Evolutionary conservation across 2,888 invertebrate genomes (phyloP).

Genomic region (Polylopha cassiicola): DNA sequence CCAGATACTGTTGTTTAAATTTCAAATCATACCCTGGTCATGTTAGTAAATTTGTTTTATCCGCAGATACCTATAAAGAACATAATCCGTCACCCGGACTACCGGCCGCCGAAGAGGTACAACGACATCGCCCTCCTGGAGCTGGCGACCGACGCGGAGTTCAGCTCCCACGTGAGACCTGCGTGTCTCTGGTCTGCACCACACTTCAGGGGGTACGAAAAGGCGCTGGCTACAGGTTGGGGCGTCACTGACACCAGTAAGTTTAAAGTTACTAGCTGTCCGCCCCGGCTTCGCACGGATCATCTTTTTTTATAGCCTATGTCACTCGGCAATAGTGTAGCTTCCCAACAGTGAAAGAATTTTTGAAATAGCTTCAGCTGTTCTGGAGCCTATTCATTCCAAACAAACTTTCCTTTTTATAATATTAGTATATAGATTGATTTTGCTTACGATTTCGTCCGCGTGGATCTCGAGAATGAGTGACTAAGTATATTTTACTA

Average conservation of each 20-base stretch:
- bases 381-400: no score
- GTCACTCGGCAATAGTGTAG: no score
- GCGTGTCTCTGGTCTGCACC: slow-evolving; percentile 77
- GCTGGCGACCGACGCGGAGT: slow-evolving; percentile 60
- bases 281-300: slow-evolving; percentile 18
- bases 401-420: no score
- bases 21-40: no score
- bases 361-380: no score
- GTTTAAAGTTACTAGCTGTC: slow-evolving; percentile 11
- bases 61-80: slow-evolving; percentile 56
- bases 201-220: slow-evolving; percentile 42
- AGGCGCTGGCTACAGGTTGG: slow-evolving; percentile 81
- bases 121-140: slow-evolving; percentile 82
- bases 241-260: slow-evolving; percentile 69
- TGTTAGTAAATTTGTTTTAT: slow-evolving; percentile 33
- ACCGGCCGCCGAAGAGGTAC: slow-evolving; percentile 73
- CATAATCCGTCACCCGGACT: slow-evolving; percentile 73
- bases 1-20: no score
- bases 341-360: no score
- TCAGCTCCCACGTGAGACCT: slow-evolving; percentile 75
- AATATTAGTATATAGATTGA: no score
- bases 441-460: no score
- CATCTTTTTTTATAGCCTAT: no score
- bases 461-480: no score
- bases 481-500: no score